A percentile compares a stretch with the other conserved stretches of the same genome.
These are phyloP conservation scores for Sarcophaga peregrina DNA, from an alignment of 1,140 invertebrate genomes.

Conservation along the genomic window DNA sequence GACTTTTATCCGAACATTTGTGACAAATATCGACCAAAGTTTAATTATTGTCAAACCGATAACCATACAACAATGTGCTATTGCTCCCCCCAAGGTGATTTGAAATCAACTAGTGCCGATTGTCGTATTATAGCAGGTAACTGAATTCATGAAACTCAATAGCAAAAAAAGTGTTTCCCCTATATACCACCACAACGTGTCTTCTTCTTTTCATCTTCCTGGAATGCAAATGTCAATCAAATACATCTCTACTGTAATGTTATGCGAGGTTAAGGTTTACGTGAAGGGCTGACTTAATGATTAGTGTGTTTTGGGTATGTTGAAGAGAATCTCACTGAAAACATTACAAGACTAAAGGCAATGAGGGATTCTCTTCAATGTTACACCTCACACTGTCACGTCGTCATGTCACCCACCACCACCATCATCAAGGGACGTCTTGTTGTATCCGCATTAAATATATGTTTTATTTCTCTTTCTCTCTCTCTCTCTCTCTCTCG, in stretches of 20 bases:
- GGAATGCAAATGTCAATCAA: conserved; percentile 41
- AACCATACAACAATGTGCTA: conserved; percentile 70
- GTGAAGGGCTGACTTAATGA: not conserved
- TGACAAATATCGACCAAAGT: conserved; percentile 50
- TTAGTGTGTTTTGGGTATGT: not conserved
- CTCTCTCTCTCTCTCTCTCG: not conserved
- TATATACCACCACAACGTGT: conserved; percentile 8
- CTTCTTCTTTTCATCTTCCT: conserved; percentile 30
- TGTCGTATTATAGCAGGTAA: conserved; percentile 73
- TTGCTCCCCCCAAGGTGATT: conserved; percentile 63
- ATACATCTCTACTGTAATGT: not conserved
- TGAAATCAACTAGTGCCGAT: conserved; percentile 63
- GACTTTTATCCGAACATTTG: conserved; percentile 63
- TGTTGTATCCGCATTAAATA: conserved; percentile 27
- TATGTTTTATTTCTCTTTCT: conserved; percentile 1
- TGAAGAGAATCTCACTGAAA: conserved; percentile 19
- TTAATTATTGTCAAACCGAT: conserved; percentile 66
- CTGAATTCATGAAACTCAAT: conserved; percentile 47
- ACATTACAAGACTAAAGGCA: conserved; percentile 35
- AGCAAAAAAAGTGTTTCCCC: conserved; percentile 8
- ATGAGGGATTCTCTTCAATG: conserved; percentile 26
- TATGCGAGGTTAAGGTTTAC: conserved; percentile 42
- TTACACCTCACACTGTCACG: not conserved
- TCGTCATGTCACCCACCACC: not conserved
- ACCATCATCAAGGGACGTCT: conserved; percentile 26